Conservation (phyloP, 2,888 invertebrate species). For the Drosophila acutilabella region DNA sequence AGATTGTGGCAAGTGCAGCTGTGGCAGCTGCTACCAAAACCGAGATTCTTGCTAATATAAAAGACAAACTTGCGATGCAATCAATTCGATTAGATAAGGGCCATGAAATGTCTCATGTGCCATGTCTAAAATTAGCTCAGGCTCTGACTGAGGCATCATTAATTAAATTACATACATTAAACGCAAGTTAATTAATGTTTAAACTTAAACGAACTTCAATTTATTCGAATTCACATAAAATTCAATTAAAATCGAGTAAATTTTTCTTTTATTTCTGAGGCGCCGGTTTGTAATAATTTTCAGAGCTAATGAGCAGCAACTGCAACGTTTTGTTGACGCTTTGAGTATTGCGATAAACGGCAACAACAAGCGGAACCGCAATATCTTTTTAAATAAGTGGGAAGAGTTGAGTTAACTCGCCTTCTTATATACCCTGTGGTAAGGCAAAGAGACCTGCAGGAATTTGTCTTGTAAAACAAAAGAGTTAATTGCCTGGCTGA, state of each 20-base stretch:
- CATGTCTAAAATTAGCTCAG: slow-evolving; percentile 24
- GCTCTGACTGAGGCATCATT: slow-evolving; percentile 27
- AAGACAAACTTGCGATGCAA: slow-evolving; percentile 72
- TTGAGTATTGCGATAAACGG: slow-evolving; percentile 49
- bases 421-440: too few relatives aligned
- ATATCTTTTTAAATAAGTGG: neutral
- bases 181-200: slow-evolving; percentile 19
- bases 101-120: slow-evolving; percentile 53
- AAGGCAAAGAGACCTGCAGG: too few relatives aligned
- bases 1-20: slow-evolving; percentile 57
- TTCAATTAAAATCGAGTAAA: slow-evolving; percentile 37
- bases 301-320: slow-evolving; percentile 51
- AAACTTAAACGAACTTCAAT: slow-evolving; percentile 30
- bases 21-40: slow-evolving; percentile 33
- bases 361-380: slow-evolving; percentile 6
- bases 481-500: neutral
- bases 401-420: too few relatives aligned
- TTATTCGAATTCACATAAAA: slow-evolving; percentile 38
- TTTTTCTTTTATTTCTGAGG: slow-evolving; percentile 28
- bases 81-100: slow-evolving; percentile 79
- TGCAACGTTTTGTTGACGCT: slow-evolving; percentile 61
- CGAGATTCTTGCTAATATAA: slow-evolving; percentile 64
- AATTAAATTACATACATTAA: slow-evolving; percentile 34
- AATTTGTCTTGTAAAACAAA: too few relatives aligned
- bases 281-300: slow-evolving; percentile 43